These are phyloP conservation scores for Remorina albescens DNA, from an alignment of 2,797 vertebrate genomes.

Conservation along the genomic window DNA sequence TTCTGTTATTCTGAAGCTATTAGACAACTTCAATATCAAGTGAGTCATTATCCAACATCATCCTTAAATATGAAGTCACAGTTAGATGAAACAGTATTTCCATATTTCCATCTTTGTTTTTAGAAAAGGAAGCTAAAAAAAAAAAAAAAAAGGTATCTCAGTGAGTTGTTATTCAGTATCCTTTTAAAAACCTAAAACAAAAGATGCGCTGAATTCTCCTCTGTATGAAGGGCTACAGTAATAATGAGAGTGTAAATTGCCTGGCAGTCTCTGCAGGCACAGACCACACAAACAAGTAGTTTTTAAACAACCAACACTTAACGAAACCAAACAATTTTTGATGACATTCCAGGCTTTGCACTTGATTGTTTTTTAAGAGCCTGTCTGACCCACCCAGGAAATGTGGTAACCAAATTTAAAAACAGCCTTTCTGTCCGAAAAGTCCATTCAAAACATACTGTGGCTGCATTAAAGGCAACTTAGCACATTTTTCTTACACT, in stretches of 20 bases:
- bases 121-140: not conserved
- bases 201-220: conserved; percentile 1
- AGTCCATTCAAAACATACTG: conserved; percentile 44
- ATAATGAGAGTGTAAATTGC: conserved; percentile 47
- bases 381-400: conserved; percentile 56
- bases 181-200: conserved; percentile 32
- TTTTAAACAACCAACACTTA: conserved; percentile 65
- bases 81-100: not conserved
- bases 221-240: conserved; percentile 24
- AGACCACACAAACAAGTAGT: conserved; percentile 54
- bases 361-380: conserved; percentile 60
- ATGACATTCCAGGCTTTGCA: conserved; percentile 52
- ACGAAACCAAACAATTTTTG: conserved; percentile 60
- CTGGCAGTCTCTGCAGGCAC: conserved; percentile 23
- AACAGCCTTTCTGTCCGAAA: conserved; percentile 55
- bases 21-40: not conserved
- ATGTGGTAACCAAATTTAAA: conserved; percentile 59
- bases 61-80: not conserved
- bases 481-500: conserved; percentile 50
- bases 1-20: not conserved
- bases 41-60: not conserved
- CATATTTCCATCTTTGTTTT: not conserved
- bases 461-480: conserved; percentile 65
- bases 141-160: no score
- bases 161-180: not conserved